These are phyloP conservation scores for Aspiorhynchus laticeps DNA, from an alignment of 2,113 vertebrate genomes.

Conservation along the genomic window DNA sequence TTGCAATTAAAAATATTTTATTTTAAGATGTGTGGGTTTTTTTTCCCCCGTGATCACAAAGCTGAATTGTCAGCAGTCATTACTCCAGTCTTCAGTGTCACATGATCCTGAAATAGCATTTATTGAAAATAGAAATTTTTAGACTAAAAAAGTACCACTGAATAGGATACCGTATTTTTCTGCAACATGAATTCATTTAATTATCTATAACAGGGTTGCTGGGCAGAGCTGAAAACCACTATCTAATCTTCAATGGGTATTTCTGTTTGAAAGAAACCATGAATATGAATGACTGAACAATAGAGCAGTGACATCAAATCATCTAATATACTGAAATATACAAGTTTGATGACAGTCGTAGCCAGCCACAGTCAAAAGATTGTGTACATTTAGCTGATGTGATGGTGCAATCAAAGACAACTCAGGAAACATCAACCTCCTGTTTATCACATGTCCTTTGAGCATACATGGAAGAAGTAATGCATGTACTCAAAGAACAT, in stretches of 20 bases:
- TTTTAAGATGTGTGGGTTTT: too few relatives aligned
- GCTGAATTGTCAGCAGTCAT: too few relatives aligned
- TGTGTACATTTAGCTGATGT: neutral
- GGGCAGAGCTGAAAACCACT: neutral
- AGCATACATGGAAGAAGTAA: neutral
- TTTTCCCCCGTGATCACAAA: too few relatives aligned
- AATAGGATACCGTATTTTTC: neutral
- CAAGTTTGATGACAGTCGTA: neutral
- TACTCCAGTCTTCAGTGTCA: too few relatives aligned
- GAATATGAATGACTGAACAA: neutral
- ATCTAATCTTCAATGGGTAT: neutral
- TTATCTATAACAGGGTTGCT: neutral
- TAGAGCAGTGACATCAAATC: neutral
- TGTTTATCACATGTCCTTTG: neutral
- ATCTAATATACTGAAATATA: neutral
- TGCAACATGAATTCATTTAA: neutral
- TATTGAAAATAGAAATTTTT: too few relatives aligned
- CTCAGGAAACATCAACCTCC: neutral
- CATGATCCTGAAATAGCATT: too few relatives aligned
- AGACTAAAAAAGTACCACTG: too few relatives aligned
- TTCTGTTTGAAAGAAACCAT: neutral
- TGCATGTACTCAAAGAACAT: neutral
- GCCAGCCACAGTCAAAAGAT: neutral
- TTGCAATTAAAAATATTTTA: too few relatives aligned
- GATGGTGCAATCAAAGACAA: slow-evolving; percentile 1